Evolutionary conservation across 2,888 invertebrate genomes (phyloP), one percentile per base, ranked within the genome.

Genomic region (Synanthedon tipuliformis): DNA sequence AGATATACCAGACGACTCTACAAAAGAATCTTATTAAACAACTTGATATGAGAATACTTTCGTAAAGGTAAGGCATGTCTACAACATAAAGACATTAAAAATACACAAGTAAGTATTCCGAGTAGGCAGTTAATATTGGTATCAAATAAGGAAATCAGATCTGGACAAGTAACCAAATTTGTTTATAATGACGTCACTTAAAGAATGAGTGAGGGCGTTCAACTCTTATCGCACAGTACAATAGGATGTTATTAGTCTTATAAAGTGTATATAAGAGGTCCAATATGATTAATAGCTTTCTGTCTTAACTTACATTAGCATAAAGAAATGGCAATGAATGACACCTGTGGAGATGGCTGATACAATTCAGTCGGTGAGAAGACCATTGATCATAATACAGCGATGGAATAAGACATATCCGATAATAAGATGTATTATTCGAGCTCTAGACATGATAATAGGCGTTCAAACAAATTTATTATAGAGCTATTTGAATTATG

Each of bases 121-220:
- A 45, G 45, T 45, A 45, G 45, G 12, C 45, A 45, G 45, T 45
- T 45, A 45, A 27, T 23, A 23, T 50, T 51, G n/a, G n/a, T 52
- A 52, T 15, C 41, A 54, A 48, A 51, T 48, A 54, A 50, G 50
- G 45, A 16, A 16, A 15, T 12, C 50, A 51, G 51, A 53, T 54
- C 56, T 55, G 55, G 54, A 49, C 57, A 61, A 65, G 61, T 62
- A 63, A 61, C 66, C 66, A 59, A 64, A 62, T 64, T 65, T 53
- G 66, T 56, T 51, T 54, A 59, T 55, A 59, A 53, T 52, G 66
- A 66, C 64, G 66, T 68, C 69, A 69, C 55, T 23, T 53, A 51
- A 50, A 40, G 50, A 51, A 50, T 50, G 56, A 66, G 76, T 50
- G 56, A 66, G 76, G 66, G 45, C 72, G 59, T 70, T 75, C 63